Evolutionary conservation across 1,140 invertebrate species (phyloP).

Genomic region (Sycophaga agraensis): DNA sequence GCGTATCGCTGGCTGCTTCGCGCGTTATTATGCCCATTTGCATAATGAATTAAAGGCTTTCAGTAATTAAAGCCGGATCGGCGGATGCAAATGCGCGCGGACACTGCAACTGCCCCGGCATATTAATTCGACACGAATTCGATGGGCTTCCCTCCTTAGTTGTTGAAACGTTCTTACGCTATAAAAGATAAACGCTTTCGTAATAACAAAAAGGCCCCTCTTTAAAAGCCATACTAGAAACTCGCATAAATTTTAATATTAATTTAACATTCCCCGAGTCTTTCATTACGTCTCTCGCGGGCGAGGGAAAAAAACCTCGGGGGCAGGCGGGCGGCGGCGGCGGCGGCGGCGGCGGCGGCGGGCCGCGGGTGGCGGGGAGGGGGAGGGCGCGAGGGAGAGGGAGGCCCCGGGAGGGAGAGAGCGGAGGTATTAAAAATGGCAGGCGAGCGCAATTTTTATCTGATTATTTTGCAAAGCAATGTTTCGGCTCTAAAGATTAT

Average conservation of each 20-base stretch:
- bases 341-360: not conserved
- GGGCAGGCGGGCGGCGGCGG: not conserved
- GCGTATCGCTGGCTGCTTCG: slow-evolving; percentile 31
- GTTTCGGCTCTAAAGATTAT: slow-evolving; percentile 19
- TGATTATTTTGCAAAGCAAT: slow-evolving; percentile 18
- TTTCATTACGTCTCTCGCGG: slow-evolving; percentile 19
- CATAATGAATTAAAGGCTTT: slow-evolving; percentile 49
- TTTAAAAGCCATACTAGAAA: slow-evolving; percentile 14
- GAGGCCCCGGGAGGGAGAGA: not conserved
- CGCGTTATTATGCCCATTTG: slow-evolving; percentile 47
- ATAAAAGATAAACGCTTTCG: slow-evolving; percentile 27
- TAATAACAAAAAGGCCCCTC: slow-evolving; percentile 24
- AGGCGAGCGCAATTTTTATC: slow-evolving; percentile 21
- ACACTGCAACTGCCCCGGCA: slow-evolving; percentile 38
- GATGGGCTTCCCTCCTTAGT: slow-evolving; percentile 28
- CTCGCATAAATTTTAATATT: slow-evolving; percentile 23
- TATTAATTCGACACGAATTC: slow-evolving; percentile 38
- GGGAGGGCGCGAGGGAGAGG: not conserved
- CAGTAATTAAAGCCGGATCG: slow-evolving; percentile 47
- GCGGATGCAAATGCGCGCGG: slow-evolving; percentile 41
- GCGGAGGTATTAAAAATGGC: slow-evolving; percentile 9
- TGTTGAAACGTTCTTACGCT: slow-evolving; percentile 22
- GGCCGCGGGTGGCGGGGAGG: not conserved
- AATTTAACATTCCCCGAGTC: slow-evolving; percentile 21
- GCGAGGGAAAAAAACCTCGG: not conserved